Evolutionary conservation across 2,797 vertebrate genomes (phyloP).

Genomic region (Botia kubotai): DNA sequence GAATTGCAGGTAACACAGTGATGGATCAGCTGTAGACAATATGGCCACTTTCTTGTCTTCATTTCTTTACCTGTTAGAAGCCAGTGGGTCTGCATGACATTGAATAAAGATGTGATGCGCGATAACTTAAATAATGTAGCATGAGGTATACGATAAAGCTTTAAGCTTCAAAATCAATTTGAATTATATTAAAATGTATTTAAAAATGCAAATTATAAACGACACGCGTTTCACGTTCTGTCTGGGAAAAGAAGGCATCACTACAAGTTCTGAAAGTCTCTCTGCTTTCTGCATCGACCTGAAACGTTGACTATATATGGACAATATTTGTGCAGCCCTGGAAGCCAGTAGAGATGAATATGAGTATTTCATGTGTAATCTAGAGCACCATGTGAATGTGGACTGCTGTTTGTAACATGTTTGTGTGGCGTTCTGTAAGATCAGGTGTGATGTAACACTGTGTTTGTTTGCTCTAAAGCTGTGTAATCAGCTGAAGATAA

Average conservation of each 20-base stretch:
- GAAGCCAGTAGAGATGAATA: neutral
- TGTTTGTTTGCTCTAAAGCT: constrained; percentile 27
- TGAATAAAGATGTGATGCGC: no score
- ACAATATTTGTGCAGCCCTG: neutral
- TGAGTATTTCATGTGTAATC: neutral
- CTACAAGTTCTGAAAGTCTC: no score
- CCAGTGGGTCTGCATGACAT: no score
- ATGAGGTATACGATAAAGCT: no score
- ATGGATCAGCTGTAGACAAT: neutral
- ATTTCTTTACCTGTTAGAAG: no score
- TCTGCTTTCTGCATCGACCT: no score
- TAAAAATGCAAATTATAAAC: no score
- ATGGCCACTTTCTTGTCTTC: neutral
- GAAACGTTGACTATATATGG: neutral
- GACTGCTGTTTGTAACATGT: neutral
- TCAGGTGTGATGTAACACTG: constrained; percentile 5
- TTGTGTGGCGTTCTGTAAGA: neutral
- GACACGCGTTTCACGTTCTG: no score
- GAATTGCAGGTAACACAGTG: constrained; percentile 85
- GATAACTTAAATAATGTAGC: no score
- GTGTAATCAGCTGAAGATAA: constrained; percentile 31
- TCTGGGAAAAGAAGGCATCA: no score
- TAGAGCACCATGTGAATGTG: neutral
- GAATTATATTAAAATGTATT: no score
- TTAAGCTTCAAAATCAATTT: no score